These are phyloP conservation scores for Gobius niger DNA, from an alignment of 2,113 vertebrate species.

Conservation along the genomic window DNA sequence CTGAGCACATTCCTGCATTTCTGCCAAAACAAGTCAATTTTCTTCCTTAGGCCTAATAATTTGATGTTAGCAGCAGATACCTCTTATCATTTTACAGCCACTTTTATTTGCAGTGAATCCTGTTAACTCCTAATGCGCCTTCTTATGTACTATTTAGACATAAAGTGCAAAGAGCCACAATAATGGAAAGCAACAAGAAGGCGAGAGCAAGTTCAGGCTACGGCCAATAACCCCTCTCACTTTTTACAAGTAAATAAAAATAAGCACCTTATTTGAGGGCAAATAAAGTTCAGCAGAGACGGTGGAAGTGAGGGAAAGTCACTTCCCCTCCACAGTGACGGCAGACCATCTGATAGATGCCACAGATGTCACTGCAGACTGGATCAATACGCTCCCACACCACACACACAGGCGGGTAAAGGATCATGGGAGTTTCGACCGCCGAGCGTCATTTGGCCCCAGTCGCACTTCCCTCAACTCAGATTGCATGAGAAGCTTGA, in stretches of 20 bases:
- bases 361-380: constrained; percentile 53
- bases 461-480: constrained; percentile 45
- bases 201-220: no score
- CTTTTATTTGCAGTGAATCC: constrained; percentile 18
- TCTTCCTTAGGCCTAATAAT: constrained; percentile 30
- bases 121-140: constrained; percentile 28
- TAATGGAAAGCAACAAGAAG: background rate
- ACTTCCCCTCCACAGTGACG: constrained; percentile 40
- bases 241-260: no score
- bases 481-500: constrained; percentile 34
- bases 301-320: constrained; percentile 9
- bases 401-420: constrained; percentile 5
- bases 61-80: constrained; percentile 46
- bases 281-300: background rate
- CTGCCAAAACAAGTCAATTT: constrained; percentile 41
- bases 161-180: background rate
- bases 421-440: constrained; percentile 16
- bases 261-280: no score
- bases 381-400: constrained; percentile 50
- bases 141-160: background rate
- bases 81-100: constrained; percentile 25
- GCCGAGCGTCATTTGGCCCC: background rate
- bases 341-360: constrained; percentile 48
- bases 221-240: no score
- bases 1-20: constrained; percentile 18